Base-by-base conservation (phyloP, 2,113 vertebrate species). In the Euleptes europaea region DNA sequence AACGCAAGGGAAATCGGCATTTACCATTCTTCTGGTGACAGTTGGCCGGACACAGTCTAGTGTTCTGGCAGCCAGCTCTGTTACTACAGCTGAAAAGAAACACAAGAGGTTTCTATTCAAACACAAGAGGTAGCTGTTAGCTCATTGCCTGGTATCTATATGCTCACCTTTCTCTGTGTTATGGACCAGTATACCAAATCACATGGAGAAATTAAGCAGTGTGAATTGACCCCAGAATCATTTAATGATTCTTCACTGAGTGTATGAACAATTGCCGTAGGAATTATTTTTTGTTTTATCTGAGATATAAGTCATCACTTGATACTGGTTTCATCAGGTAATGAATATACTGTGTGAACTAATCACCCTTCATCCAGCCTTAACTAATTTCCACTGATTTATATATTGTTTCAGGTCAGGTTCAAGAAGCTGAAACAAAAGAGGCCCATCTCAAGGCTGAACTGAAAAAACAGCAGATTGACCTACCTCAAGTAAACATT, bases 391-490 rank as follows among this genome's bases (percentile, higher is more conserved):
- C n/a, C 47, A 7, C 49, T 87, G 2, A 12, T 83, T 89, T 76
- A 71, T 66, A 54, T 47, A 84, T 83, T 72, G 13, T 91, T 96
- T 90, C 92, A 98, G 98, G 75, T 82, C 94, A 96, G 70, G 86
- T 92, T 76, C 88, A 93, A 89, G 92, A 94, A 91, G 95, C 96
- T 88, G 80, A 84, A 86, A 69, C 44, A 38, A 98, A 96, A 94
- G 96, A 97, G 88, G 1, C 2, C n/a, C 33, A 91, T 1, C 83
- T 97, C 38, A 96, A 93, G 93, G 92, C 82, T 0, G 91, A 97
- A 78, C 92, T 99, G 72, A 89, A 63, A 49, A 93, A 72, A 47
- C 94, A 87, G 17, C 93, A 94, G 8, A 88, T 98, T 76, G 89
- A 93, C 15, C 40, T 97, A 82, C 82, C 94, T 60, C 28, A 89